Evolutionary conservation across 2,113 vertebrate species (phyloP).

Genomic region (Pseudopodoces humilis): DNA sequence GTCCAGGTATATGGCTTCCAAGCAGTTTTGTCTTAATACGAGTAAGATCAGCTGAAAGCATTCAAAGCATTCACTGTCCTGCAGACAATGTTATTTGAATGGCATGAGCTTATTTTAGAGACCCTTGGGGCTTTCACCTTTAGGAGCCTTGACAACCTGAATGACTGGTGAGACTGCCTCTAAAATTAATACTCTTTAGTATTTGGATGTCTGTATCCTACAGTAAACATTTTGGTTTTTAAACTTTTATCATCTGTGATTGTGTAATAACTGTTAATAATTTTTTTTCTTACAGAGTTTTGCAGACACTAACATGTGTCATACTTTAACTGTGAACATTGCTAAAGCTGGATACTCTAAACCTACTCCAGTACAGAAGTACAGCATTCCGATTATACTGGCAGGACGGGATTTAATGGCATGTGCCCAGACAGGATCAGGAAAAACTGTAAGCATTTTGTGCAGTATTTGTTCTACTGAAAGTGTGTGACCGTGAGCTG

Average conservation of each 20-base stretch:
- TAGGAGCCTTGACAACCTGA: neutral
- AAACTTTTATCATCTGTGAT: neutral
- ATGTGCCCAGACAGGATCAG: constrained; percentile 96
- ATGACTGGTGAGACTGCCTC: neutral
- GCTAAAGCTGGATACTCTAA: constrained; percentile 88
- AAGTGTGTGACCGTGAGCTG: neutral
- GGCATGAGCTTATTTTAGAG: neutral
- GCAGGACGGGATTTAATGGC: constrained; percentile 94
- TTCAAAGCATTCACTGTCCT: neutral
- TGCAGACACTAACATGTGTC: constrained; percentile 83
- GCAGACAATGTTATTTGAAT: neutral
- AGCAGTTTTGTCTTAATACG: neutral
- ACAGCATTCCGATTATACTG: constrained; percentile 89
- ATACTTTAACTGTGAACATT: constrained; percentile 82
- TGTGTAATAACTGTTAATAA: neutral
- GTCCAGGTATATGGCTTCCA: neutral
- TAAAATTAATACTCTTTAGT: neutral
- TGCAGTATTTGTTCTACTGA: neutral
- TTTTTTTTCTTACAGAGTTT: constrained; percentile 75
- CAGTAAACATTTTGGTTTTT: neutral
- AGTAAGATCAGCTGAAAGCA: rapidly evolving
- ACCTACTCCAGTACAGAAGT: constrained; percentile 94
- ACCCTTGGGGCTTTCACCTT: neutral
- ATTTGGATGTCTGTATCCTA: neutral
- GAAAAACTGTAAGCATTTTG: constrained; percentile 88